Evolutionary conservation across 1,140 invertebrate species (phyloP), one percentile per base, ranked within the genome.

Genomic region (Pseudomyrmex flavicornis): DNA sequence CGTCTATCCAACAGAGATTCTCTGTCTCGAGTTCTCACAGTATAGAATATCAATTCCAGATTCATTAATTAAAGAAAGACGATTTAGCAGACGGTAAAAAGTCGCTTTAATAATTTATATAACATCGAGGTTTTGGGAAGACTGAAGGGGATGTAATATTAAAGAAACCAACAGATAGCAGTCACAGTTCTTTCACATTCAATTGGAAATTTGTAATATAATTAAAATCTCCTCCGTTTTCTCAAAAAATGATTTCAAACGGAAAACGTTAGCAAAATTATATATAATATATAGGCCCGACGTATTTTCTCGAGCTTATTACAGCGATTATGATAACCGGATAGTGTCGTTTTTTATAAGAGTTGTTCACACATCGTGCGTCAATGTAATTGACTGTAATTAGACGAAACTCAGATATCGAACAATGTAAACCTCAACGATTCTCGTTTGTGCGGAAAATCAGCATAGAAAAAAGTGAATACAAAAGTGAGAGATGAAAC

Each of bases 171-270:
- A 56, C 48, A 44, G 5, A 44, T 65, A 54, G 1, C 3, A 54
- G 12, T 74, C 17, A 3, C 35, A 35, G 35, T 35, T 35, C 35
- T 35, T 35, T 35, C 35, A 35, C 5, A 35, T 35, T 35, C 5
- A 35, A 35, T 52, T 52, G 48, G 17, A 12, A n/a, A 66, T 17
- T 2, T 20, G 13, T 13, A 56, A 77, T 26, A 17, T 54, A 35
- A 44, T 35, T 17, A 15, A 65, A 68, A 73, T 22, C n/a, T 74
- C 20, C 46, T 52, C 61, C 68, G 59, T 69, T 84, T 63, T 69
- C 62, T 59, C 80, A 66, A 56, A 69, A 87, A 88, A 87, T 87
- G 75, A 84, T 88, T 84, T 87, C 82, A 44, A 83, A 86, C 62
- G 1, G 22, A 74, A 80, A 22, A 66, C 56, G 62, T 61, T 69